Evolutionary conservation across 2,113 vertebrate species (phyloP), one percentile per base, ranked within the genome.

Genomic region (Bettongia penicillata): DNA sequence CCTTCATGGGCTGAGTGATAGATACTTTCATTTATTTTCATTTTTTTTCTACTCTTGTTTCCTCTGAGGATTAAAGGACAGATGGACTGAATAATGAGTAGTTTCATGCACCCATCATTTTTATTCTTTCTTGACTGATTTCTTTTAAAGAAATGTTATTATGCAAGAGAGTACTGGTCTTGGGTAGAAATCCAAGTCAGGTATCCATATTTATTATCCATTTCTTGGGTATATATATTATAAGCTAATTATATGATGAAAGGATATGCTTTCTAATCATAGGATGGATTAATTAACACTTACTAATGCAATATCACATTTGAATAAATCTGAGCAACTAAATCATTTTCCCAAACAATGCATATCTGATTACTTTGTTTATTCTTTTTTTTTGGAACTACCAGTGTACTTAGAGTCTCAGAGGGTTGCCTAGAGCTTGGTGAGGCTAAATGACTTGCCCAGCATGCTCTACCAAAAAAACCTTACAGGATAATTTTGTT

Each of bases 301-400:
- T 95, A 89, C 16, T 90, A 95, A 91, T 61, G 57, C 49, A 57
- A 48, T 43, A 43, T 84, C 68, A 43, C n/a, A 43, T 84, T n/a
- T 93, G 93, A 51, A 92, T 91, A 95, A 89, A 57, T 92, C 23
- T 24, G 14, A 95, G 47, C 25, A 52, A 94, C 90, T 95, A 89
- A 89, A 31, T 93, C 90, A 53, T 93, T 49, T 93, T 95, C 95
- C 92, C 93, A 47, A 57, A 89, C 50, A 94, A 50, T 16, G 51
- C 11, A 25, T 22, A 43, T 84, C 37, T 84, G 68, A 22, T 84
- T 84, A 43, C 43, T 84, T 22, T 43, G 11, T n/a, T 43, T 84
- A 22, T 84, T 43, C 26, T 16, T 84, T 84, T 84, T 84, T 84
- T 10, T 31, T 43, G 14, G n/a, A 43, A 84, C 16, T 84, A 43